These are phyloP conservation scores for Pinctada fucata DNA, from an alignment of 2,888 invertebrate genomes.

Conservation along the genomic window DNA sequence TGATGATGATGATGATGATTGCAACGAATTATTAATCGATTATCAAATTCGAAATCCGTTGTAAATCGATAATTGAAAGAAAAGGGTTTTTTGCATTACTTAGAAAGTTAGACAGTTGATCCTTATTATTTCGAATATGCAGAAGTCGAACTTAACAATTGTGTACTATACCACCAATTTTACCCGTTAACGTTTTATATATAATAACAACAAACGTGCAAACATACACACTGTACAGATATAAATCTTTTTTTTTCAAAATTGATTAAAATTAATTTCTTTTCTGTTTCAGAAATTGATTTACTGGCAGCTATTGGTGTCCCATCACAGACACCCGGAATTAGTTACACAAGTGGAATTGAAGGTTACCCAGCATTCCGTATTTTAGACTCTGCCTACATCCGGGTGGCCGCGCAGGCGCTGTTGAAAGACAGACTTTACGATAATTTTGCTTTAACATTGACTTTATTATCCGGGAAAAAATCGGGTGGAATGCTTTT, in stretches of 20 bases:
- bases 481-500: conserved; percentile 44
- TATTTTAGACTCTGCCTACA: conserved; percentile 33
- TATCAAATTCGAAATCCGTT: too few species aligned
- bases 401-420: conserved; percentile 39
- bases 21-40: too few species aligned
- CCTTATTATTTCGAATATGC: too few species aligned
- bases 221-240: not conserved
- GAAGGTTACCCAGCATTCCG: conserved; percentile 53
- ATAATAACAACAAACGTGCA: not conserved
- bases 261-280: conserved; percentile 37
- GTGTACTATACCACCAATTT: too few species aligned
- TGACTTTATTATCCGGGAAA: conserved; percentile 40
- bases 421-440: conserved; percentile 41
- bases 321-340: conserved; percentile 34
- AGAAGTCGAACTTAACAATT: too few species aligned
- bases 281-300: conserved; percentile 42
- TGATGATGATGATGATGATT: too few species aligned
- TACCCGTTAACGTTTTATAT: too few species aligned
- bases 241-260: not conserved
- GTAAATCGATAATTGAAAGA: too few species aligned
- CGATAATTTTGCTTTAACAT: conserved; percentile 48
- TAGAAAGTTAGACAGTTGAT: too few species aligned
- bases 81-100: too few species aligned
- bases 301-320: conserved; percentile 45
- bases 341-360: conserved; percentile 43